Percentiles rank a stretch among this genome's conserved stretches.
Evolutionary conservation across 2,888 invertebrate species (phyloP).

Genomic region (Ischnura elegans): DNA sequence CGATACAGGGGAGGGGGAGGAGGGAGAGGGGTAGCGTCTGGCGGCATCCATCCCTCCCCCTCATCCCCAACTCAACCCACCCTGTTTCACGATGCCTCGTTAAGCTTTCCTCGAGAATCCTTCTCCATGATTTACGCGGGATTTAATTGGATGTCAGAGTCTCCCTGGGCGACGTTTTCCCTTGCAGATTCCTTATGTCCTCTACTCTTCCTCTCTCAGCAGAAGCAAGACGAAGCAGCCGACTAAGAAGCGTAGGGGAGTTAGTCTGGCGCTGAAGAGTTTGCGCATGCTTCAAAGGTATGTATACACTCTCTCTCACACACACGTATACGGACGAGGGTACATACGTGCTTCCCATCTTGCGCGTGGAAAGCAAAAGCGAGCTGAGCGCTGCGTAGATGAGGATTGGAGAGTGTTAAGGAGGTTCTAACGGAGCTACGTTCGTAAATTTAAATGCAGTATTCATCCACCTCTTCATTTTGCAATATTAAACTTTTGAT

Average conservation of each 20-base stretch:
- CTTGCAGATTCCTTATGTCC: slow-evolving; percentile 66
- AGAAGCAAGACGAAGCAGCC: not conserved
- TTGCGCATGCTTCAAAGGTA: slow-evolving; percentile 63
- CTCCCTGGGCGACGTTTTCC: slow-evolving; percentile 47
- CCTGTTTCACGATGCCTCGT: slow-evolving; percentile 65
- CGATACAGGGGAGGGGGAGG: not conserved
- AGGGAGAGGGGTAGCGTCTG: not conserved
- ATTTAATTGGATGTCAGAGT: slow-evolving; percentile 66
- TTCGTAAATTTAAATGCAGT: too few relatives aligned
- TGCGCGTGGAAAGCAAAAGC: too few relatives aligned
- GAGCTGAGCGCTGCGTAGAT: too few relatives aligned
- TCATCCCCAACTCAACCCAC: not conserved
- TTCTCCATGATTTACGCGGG: slow-evolving; percentile 66
- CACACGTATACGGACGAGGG: too few relatives aligned
- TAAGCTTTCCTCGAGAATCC: slow-evolving; percentile 64
- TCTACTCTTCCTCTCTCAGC: not conserved
- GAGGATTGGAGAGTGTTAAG: too few relatives aligned
- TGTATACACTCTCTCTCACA: not conserved
- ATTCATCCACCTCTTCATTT: too few relatives aligned
- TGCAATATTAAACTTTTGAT: too few relatives aligned
- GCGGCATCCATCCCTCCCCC: not conserved
- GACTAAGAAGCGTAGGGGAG: not conserved
- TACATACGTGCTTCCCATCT: too few relatives aligned
- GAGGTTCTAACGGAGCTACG: too few relatives aligned
- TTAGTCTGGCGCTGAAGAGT: not conserved